Conservation (phyloP, 2,113 vertebrate species). For the Acanthisitta chloris region DNA sequence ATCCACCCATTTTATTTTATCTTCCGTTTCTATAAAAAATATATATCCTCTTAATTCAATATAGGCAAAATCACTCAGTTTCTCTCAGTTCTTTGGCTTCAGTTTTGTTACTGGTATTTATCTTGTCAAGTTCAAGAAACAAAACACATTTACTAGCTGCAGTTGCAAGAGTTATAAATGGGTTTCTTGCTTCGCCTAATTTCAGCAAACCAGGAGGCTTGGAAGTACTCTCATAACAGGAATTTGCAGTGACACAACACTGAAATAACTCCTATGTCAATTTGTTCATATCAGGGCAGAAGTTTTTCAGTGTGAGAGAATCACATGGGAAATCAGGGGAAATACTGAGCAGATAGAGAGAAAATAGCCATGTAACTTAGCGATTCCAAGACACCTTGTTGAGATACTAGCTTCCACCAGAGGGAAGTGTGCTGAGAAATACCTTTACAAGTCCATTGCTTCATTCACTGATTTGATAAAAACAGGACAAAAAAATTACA, state of each 20-base stretch:
- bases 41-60: background rate
- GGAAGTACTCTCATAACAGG: background rate
- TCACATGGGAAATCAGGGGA: constrained; percentile 40
- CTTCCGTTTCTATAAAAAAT: background rate
- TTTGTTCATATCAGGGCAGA: background rate
- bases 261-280: background rate
- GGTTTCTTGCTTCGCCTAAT: background rate
- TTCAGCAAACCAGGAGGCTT: background rate
- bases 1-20: background rate
- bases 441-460: background rate
- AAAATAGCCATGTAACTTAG: background rate
- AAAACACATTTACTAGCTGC: background rate
- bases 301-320: background rate
- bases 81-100: background rate
- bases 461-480: background rate
- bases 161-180: background rate
- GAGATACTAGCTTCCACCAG: background rate
- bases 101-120: background rate
- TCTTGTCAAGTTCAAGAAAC: background rate
- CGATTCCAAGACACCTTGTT: background rate
- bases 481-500: background rate
- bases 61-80: background rate
- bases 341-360: background rate
- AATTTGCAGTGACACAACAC: background rate
- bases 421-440: background rate